Evolutionary conservation across 2,888 invertebrate species (phyloP).

Genomic region (Rosalia funebris): DNA sequence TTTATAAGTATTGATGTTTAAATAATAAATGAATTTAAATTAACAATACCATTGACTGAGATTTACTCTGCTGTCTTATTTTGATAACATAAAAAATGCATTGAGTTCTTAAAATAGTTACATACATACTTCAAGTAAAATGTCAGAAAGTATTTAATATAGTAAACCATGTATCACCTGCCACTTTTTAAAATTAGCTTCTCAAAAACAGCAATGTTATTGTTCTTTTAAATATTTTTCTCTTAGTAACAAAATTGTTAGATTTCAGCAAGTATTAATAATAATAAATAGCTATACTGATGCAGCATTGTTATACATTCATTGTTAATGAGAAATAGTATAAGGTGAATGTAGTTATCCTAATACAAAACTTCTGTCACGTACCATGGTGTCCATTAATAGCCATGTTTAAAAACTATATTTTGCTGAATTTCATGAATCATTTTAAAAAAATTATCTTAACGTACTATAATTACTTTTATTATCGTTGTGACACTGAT

Average conservation of each 20-base stretch:
- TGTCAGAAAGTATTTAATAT: no score
- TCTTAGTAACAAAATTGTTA: slow-evolving; percentile 10
- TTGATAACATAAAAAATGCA: neutral
- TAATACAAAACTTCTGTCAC: neutral
- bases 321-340: slow-evolving; percentile 13
- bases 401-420: no score
- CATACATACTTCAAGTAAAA: neutral
- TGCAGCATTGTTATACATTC: slow-evolving; percentile 13
- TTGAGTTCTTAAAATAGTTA: neutral
- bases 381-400: no score
- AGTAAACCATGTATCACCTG: no score
- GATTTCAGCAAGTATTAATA: slow-evolving; percentile 16
- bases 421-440: no score
- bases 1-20: slow-evolving; percentile 65
- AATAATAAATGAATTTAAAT: neutral
- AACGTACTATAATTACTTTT: no score
- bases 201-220: neutral
- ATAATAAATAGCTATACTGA: slow-evolving; percentile 11
- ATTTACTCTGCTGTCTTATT: neutral
- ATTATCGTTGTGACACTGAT: no score
- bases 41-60: slow-evolving; percentile 6
- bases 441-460: no score
- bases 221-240: slow-evolving; percentile 16
- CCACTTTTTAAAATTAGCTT: no score
- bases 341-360: slow-evolving; percentile 7